These are phyloP conservation scores for Ctenicera cuprea DNA, from an alignment of 2,888 invertebrate genomes.

Conservation along the genomic window DNA sequence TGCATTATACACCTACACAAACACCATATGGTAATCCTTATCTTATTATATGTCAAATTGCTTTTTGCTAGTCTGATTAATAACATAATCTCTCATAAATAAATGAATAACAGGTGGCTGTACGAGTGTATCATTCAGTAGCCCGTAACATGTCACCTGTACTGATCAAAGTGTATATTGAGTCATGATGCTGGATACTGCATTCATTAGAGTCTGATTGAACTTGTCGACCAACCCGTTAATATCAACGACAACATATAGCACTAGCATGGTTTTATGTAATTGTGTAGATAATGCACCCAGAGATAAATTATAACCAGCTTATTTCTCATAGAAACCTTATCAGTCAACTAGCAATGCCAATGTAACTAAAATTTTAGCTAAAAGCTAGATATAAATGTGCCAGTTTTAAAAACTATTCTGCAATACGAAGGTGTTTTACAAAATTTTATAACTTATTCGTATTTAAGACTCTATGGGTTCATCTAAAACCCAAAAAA, in stretches of 20 bases:
- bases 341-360: neutral
- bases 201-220: slow-evolving; percentile 34
- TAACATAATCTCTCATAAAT: slow-evolving; percentile 58
- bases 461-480: too few species aligned
- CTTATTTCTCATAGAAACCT: slow-evolving; percentile 16
- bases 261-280: slow-evolving; percentile 18
- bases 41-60: slow-evolving; percentile 57
- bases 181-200: slow-evolving; percentile 30
- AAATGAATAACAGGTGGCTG: slow-evolving; percentile 54
- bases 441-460: too few species aligned
- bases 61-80: slow-evolving; percentile 58
- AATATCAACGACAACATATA: slow-evolving; percentile 19
- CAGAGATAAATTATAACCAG: slow-evolving; percentile 12
- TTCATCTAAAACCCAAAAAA: too few species aligned
- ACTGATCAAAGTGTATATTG: slow-evolving; percentile 29
- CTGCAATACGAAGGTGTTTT: too few species aligned
- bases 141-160: slow-evolving; percentile 47
- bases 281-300: slow-evolving; percentile 26
- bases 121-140: slow-evolving; percentile 46
- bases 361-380: slow-evolving; percentile 2
- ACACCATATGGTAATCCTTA: slow-evolving; percentile 48
- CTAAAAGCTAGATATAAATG: neutral
- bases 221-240: slow-evolving; percentile 27
- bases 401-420: too few species aligned
- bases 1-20: slow-evolving; percentile 30